A percentile compares a stretch with the other conserved stretches of the same genome.
Evolutionary conservation across 2,888 invertebrate genomes (phyloP).

Genomic region (Ormyrus labotus): DNA sequence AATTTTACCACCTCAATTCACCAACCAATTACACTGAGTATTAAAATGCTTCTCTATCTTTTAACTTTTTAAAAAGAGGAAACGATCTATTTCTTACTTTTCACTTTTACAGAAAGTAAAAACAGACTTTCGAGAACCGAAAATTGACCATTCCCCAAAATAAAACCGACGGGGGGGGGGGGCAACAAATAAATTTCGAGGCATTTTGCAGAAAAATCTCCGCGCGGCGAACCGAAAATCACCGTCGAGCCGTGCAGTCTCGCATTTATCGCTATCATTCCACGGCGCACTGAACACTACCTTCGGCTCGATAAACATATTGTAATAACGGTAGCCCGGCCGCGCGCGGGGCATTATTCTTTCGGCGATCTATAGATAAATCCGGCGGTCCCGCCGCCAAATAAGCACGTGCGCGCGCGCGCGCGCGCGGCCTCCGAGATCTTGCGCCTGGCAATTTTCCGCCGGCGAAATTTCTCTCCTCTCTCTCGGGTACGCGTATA

Average conservation of each 20-base stretch:
- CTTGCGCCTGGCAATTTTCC: background rate
- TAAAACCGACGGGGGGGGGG: too few relatives aligned
- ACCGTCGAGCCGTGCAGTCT: background rate
- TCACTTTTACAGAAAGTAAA: too few relatives aligned
- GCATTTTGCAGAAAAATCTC: too few relatives aligned
- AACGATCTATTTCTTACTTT: too few relatives aligned
- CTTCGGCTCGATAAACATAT: conserved; percentile 28
- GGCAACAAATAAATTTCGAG: too few relatives aligned
- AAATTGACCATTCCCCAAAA: too few relatives aligned
- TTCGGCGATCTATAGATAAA: conserved; percentile 34
- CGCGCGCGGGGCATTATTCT: background rate
- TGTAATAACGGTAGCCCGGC: conserved; percentile 13
- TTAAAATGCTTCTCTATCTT: too few relatives aligned
- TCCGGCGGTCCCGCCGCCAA: background rate
- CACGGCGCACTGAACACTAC: background rate
- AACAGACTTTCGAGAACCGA: too few relatives aligned
- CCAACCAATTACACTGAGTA: too few relatives aligned
- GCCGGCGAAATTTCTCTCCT: conserved; percentile 38
- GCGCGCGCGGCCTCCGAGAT: conserved; percentile 1
- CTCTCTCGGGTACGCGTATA: background rate
- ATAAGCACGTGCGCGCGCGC: conserved; percentile 30
- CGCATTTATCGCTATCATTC: conserved; percentile 36
- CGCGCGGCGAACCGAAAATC: background rate
- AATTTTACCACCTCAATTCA: too few relatives aligned
- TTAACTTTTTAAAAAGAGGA: too few relatives aligned